Conservation (phyloP, 2,888 invertebrate species). For the Dromius quadrimaculatus region DNA sequence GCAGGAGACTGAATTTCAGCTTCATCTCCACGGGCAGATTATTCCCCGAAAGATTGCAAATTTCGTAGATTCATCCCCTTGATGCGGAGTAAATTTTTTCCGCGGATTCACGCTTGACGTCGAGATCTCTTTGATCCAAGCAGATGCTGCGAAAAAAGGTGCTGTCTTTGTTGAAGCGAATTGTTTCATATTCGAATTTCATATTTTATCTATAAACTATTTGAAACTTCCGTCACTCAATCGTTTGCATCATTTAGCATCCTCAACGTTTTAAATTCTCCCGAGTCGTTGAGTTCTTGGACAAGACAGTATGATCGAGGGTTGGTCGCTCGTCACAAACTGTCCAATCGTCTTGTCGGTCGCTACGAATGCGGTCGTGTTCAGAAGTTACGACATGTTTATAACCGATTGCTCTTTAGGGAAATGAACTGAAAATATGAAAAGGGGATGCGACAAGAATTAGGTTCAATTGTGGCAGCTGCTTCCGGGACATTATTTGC, state of each 20-base stretch:
- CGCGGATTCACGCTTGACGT: too few species aligned
- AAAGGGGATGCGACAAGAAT: conserved; percentile 18
- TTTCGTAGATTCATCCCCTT: too few species aligned
- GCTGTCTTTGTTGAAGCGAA: too few species aligned
- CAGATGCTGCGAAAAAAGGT: too few species aligned
- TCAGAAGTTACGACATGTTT: conserved; percentile 26
- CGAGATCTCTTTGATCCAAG: too few species aligned
- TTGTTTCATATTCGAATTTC: too few species aligned
- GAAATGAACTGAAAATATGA: conserved; percentile 42
- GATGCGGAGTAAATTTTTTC: too few species aligned
- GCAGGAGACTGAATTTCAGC: too few species aligned
- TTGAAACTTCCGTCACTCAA: conserved; percentile 10
- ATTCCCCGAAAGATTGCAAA: too few species aligned
- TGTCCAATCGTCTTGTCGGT: conserved; percentile 12
- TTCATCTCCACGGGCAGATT: too few species aligned
- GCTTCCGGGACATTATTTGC: too few species aligned
- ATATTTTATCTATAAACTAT: conserved; percentile 6
- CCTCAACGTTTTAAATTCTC: conserved; percentile 27
- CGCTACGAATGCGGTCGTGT: not conserved
- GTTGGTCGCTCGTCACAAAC: conserved; percentile 13
- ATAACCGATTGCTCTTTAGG: conserved; percentile 43
- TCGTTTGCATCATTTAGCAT: conserved; percentile 28
- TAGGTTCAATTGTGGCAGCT: conserved; percentile 7
- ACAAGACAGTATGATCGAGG: conserved; percentile 10
- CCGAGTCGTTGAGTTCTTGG: not conserved